These are phyloP conservation scores for Psilopsiagon aymara DNA, from an alignment of 2,113 vertebrate species.

Conservation along the genomic window DNA sequence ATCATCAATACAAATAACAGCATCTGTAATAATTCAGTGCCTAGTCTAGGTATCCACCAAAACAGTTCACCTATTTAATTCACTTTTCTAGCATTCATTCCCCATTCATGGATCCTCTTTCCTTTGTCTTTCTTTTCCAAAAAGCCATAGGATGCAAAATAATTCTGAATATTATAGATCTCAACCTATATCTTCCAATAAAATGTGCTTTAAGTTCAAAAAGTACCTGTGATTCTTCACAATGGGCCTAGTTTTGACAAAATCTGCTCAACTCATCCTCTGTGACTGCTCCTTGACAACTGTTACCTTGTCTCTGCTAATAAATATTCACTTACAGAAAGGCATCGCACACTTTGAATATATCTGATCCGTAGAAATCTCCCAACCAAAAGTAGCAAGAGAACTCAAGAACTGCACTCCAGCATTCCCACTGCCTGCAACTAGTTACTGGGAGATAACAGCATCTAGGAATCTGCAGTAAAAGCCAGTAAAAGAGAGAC, in stretches of 20 bases:
- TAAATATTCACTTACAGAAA: background rate
- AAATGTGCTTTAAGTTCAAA: background rate
- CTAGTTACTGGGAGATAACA: background rate
- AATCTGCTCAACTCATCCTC: background rate
- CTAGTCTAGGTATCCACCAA: fast-evolving
- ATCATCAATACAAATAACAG: background rate
- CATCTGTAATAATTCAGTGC: background rate
- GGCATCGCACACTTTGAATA: background rate
- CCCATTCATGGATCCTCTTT: background rate
- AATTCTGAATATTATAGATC: background rate
- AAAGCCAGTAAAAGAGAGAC: background rate
- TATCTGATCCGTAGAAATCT: background rate
- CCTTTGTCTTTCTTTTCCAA: background rate
- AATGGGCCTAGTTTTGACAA: background rate
- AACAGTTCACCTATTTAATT: background rate
- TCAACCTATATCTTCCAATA: background rate
- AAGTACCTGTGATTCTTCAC: background rate
- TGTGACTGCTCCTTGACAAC: background rate
- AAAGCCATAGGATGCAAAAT: background rate
- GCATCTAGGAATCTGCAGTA: background rate
- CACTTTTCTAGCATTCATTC: background rate
- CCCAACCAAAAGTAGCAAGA: background rate
- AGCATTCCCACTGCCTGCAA: background rate
- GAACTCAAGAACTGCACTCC: background rate
- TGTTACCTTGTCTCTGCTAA: background rate